Base-by-base conservation (phyloP, 2,888 invertebrate species). In the Nemapogon koenigi region DNA sequence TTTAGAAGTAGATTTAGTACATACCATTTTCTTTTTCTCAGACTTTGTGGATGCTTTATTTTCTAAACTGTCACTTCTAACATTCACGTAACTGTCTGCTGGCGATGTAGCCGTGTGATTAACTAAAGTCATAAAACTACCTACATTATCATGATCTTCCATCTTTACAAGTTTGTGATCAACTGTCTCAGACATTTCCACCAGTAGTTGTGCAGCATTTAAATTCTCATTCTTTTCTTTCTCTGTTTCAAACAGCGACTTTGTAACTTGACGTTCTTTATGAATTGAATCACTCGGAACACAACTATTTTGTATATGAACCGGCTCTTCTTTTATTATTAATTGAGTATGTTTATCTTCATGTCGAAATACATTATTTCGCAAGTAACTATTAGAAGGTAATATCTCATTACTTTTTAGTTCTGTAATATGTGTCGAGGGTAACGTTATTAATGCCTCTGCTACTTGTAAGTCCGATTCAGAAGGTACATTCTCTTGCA, bases 381-480 rank as follows among this genome's bases (percentile, higher is more conserved):
- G n/a, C n/a, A n/a, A n/a, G n/a, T n/a, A n/a, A n/a, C n/a, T n/a
- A n/a, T n/a, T n/a, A n/a, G n/a, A n/a, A n/a, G n/a, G n/a, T n/a
- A n/a, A n/a, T n/a, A n/a, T n/a, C n/a, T n/a, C n/a, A n/a, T n/a
- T n/a, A n/a, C n/a, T n/a, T n/a, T n/a, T n/a, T n/a, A n/a, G n/a
- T n/a, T n/a, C n/a, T n/a, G n/a, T n/a, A n/a, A n/a, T 53, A 18
- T 71, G 64, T 3, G 73, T 65, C 4, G 73, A 57, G 4, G 79
- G 79, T 26, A 80, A 57, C 52, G 68, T 79, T 35, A 79, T 69
- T 14, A 80, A 61, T 2, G 80, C 61, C 53, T 80, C 76, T 13
- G 80, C 80, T 42, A 80, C 66, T 59, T 80, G 79, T 11, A 80
- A 56, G 51, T 75, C 80, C 10, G 76, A 76, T 55, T 78, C 79